Conservation (phyloP, 2,797 vertebrate species). For the Amphiprion clarkii region DNA sequence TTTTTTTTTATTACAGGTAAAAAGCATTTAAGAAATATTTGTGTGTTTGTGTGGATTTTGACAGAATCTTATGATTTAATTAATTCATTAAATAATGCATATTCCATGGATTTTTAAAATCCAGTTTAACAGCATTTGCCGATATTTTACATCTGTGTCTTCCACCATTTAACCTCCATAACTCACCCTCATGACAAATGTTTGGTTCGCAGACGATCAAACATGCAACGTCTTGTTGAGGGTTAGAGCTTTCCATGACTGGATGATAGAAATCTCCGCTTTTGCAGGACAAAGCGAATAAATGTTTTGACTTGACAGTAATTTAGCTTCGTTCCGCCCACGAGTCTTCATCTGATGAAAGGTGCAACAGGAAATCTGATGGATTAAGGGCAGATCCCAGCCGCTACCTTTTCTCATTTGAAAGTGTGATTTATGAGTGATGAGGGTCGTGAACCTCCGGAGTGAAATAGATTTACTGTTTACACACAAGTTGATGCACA, state of each 20-base stretch:
- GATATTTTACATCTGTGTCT: neutral
- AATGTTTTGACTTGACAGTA: constrained; percentile 25
- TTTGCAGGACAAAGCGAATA: neutral
- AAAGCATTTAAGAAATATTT: too few species aligned
- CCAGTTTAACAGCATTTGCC: neutral
- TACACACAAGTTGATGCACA: constrained; percentile 14
- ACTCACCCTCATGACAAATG: constrained; percentile 30
- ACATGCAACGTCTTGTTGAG: constrained; percentile 57
- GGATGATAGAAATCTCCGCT: constrained; percentile 6
- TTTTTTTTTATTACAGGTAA: too few species aligned
- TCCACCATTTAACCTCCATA: constrained; percentile 19
- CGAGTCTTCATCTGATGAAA: neutral
- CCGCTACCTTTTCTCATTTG: neutral
- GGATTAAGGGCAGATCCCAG: constrained; percentile 6
- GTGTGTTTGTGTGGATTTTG: too few species aligned
- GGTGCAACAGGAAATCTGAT: neutral
- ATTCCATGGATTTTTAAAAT: too few species aligned
- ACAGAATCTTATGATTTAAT: too few species aligned
- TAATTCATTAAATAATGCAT: too few species aligned
- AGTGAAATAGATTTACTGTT: neutral
- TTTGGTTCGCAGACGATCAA: constrained; percentile 12
- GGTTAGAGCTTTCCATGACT: neutral
- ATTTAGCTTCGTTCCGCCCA: constrained; percentile 1
- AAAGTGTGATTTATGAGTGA: constrained; percentile 16
- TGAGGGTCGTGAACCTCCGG: neutral